Conservation (phyloP, 1,140 invertebrate species). For the Diploscapter pachys region DNA sequence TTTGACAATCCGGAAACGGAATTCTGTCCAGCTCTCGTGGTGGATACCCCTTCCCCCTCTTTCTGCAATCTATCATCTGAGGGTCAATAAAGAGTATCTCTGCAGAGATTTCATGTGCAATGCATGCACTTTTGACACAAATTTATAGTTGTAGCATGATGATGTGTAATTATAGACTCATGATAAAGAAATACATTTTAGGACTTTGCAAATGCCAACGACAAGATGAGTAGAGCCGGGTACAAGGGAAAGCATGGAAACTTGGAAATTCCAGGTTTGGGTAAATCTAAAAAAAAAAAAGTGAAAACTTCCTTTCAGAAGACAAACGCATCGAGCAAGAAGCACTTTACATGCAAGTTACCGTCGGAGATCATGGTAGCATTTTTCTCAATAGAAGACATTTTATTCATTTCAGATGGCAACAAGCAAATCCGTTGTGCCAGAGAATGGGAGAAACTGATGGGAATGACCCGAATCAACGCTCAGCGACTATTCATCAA, state of each 20-base stretch:
- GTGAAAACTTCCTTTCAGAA: not conserved
- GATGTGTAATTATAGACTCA: not conserved
- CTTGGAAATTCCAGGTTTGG: conserved; percentile 35
- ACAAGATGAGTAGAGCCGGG: conserved; percentile 39
- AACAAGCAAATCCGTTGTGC: conserved; percentile 25
- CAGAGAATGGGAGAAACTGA: conserved; percentile 34
- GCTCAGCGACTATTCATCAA: conserved; percentile 38
- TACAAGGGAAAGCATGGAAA: conserved; percentile 41
- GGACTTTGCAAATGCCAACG: conserved; percentile 42
- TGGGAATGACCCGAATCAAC: conserved; percentile 28
- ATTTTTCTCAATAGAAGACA: conserved; percentile 36
- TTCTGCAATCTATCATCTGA: no score
- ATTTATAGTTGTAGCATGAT: no score
- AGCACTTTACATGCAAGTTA: conserved; percentile 40
- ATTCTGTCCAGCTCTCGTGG: no score
- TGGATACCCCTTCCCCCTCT: no score
- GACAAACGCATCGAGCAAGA: conserved; percentile 26
- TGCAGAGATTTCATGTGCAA: no score
- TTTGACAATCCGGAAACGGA: no score
- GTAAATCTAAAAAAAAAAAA: not conserved
- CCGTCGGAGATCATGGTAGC: conserved; percentile 24
- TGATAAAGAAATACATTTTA: conserved; percentile 10
- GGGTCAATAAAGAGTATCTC: no score
- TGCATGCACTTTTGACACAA: no score
- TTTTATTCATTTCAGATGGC: conserved; percentile 41